Evolutionary conservation across 1,140 invertebrate species (phyloP).

Genomic region (Tetragonula clypearis): DNA sequence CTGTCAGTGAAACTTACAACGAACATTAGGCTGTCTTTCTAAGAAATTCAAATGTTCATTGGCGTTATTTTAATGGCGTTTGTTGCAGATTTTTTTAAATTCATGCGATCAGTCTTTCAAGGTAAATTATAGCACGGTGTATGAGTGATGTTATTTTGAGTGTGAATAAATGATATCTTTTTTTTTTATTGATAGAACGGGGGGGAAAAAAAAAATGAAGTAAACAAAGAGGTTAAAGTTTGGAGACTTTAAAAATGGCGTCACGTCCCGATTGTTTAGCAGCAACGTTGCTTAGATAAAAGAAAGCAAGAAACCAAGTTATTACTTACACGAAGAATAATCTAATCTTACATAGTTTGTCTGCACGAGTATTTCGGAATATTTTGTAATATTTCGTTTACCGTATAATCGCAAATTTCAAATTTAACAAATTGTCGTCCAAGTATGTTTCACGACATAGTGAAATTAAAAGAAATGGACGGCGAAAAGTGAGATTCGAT

Average conservation of each 20-base stretch:
- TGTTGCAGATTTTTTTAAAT: background rate
- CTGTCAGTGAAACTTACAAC: background rate
- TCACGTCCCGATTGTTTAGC: constrained; percentile 6
- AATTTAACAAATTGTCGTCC: constrained; percentile 14
- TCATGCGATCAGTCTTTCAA: background rate
- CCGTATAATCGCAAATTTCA: background rate
- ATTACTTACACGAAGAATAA: too few relatives aligned
- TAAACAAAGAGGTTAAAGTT: constrained; percentile 20
- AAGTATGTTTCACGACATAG: constrained; percentile 29
- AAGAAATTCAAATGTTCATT: background rate
- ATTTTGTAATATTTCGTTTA: background rate
- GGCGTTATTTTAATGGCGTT: background rate
- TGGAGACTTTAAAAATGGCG: constrained; percentile 45
- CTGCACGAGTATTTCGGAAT: background rate
- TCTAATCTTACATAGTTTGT: too few relatives aligned
- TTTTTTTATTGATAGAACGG: background rate
- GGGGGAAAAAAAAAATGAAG: background rate
- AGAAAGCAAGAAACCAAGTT: background rate
- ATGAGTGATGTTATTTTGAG: too few relatives aligned
- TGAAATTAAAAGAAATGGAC: too few relatives aligned
- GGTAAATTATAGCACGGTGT: background rate
- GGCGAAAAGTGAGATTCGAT: background rate
- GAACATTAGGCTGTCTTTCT: background rate
- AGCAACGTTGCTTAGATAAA: background rate
- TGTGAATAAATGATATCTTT: background rate